Percentiles rank a stretch among this genome's conserved stretches.
Conservation (phyloP, 2,888 invertebrate genomes). For the Protula sp. region DNA sequence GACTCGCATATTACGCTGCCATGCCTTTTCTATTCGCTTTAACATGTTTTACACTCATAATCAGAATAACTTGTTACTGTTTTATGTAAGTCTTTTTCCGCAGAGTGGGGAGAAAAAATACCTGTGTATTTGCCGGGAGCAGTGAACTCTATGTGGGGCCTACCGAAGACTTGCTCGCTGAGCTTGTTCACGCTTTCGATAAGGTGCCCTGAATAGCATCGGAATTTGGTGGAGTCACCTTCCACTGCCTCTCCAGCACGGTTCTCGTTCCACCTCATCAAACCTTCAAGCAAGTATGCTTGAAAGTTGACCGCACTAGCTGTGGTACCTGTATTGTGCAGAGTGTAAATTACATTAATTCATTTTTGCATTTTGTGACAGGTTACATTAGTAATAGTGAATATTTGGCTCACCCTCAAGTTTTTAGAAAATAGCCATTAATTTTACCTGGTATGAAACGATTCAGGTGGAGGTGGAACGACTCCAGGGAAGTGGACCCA, state of each 20-base stretch:
- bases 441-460: not conserved
- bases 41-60: too few relatives aligned
- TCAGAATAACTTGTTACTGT: too few relatives aligned
- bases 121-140: not conserved
- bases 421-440: not conserved
- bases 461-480: not conserved
- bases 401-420: not conserved
- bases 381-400: too few relatives aligned
- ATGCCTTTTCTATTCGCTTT: too few relatives aligned
- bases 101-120: too few relatives aligned
- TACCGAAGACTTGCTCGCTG: not conserved
- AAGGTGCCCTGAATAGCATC: not conserved
- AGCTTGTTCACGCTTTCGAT: not conserved
- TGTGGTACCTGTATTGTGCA: not conserved
- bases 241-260: not conserved
- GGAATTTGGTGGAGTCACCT: not conserved
- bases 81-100: too few relatives aligned
- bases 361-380: too few relatives aligned
- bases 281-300: not conserved
- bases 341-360: too few relatives aligned
- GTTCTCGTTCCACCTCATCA: not conserved
- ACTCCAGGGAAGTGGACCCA: not conserved
- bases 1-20: too few relatives aligned
- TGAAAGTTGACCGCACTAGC: not conserved
- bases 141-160: not conserved